These are phyloP conservation scores for Odontomachus brunneus DNA, from an alignment of 1,140 invertebrate species.

Conservation along the genomic window DNA sequence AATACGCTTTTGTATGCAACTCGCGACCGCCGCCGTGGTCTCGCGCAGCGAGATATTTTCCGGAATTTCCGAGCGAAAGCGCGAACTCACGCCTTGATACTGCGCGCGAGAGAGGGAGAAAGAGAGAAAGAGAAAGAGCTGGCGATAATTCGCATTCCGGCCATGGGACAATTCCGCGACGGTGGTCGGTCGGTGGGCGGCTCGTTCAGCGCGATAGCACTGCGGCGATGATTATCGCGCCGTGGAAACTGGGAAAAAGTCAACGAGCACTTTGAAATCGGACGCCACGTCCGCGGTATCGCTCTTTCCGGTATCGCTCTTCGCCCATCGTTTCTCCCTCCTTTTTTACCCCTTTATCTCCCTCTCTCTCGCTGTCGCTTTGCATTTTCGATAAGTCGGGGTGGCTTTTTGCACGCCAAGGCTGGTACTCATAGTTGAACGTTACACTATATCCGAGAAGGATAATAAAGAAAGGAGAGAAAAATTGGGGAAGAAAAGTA, in stretches of 20 bases:
- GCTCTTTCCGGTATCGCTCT: neutral
- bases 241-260: constrained; percentile 33
- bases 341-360: neutral
- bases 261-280: constrained; percentile 24
- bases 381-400: constrained; percentile 1
- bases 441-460: too few species aligned
- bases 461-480: too few species aligned
- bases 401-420: neutral
- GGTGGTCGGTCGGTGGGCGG: constrained; percentile 56
- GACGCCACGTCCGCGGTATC: neutral
- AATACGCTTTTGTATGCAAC: constrained; percentile 40
- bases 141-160: constrained; percentile 58
- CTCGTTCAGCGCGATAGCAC: constrained; percentile 3
- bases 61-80: constrained; percentile 49
- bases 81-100: constrained; percentile 33
- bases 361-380: neutral
- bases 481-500: too few species aligned
- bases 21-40: neutral
- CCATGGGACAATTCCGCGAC: constrained; percentile 25
- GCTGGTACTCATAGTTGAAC: too few species aligned
- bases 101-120: constrained; percentile 13
- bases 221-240: constrained; percentile 40
- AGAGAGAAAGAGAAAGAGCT: constrained; percentile 8
- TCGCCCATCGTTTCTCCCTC: neutral
- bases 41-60: constrained; percentile 54